A percentile compares a stretch with the other conserved stretches of the same genome.
Evolutionary conservation across 2,113 vertebrate species (phyloP).

Genomic region (Bungarus multicinctus): DNA sequence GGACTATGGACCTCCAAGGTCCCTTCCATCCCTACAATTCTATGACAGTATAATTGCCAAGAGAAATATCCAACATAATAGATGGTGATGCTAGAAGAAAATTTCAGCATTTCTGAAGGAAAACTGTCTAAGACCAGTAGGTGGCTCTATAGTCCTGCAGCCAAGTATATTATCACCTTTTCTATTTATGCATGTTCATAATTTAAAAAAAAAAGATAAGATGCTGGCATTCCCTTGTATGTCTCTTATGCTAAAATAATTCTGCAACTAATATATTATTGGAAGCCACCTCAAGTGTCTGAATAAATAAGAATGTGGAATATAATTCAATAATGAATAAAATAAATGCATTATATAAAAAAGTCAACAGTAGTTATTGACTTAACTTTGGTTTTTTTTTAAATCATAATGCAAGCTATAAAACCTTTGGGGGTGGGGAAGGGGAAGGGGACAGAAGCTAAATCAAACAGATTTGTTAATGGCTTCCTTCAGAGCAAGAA

Average conservation of each 20-base stretch:
- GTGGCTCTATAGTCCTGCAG: slow-evolving; percentile 50
- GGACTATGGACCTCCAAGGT: no score
- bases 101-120: not conserved
- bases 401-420: not conserved
- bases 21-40: no score
- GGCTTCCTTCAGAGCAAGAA: not conserved
- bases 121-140: slow-evolving; percentile 38
- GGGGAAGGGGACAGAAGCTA: not conserved
- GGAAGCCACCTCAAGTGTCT: not conserved
- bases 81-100: not conserved
- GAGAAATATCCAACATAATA: not conserved
- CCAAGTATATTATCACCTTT: slow-evolving; percentile 36
- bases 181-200: not conserved
- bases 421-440: not conserved
- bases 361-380: not conserved
- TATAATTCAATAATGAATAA: not conserved
- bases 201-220: slow-evolving; percentile 27
- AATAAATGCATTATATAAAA: not conserved
- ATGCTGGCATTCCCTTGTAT: slow-evolving; percentile 5
- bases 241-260: slow-evolving; percentile 13
- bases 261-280: not conserved
- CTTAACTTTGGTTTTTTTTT: not conserved
- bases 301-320: not conserved
- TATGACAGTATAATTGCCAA: not conserved
- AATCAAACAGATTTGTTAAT: not conserved